Base-by-base conservation (phyloP, 2,888 invertebrate genomes). In the Bellardia pandia region DNA sequence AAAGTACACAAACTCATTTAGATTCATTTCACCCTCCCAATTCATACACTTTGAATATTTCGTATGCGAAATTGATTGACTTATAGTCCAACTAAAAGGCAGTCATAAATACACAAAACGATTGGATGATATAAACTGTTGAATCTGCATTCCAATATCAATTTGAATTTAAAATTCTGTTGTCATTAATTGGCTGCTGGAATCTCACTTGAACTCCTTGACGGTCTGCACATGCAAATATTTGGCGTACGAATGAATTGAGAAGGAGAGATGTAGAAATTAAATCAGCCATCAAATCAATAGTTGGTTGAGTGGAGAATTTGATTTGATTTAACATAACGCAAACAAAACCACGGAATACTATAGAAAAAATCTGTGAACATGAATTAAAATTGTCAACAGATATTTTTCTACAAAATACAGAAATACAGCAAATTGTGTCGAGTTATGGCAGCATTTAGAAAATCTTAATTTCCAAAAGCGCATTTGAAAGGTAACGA, bases 111-210 rank as follows among this genome's bases (percentile, higher is more conserved):
- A 33, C 9, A 23, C 64, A 72, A 68, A 56, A 16, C 23, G 14
- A 56, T 37, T 58, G 14, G 56, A 66, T 42, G 37, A 45, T 45
- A 66, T 69, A 40, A 60, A 58, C 42, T 58, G 58, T 68, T 72
- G 64, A 74, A 45, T 74, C 33, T 23, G 30, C 64, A 80, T 64
- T 42, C 14, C 53, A 66, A 80, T 64, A 40, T 6, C 53, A 66
- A 81, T 71, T 74, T 78, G 68, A 51, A 60, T 42, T 78, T 40
- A 76, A 79, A 23, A 51, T 48, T 71, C 58, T 69, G 58, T 13
- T 60, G 75, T 62, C 69, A 58, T 80, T 80, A 83, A 86, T 80
- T 83, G 86, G 66, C 42, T 82, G 82, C 42, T 83, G 83, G 64
- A 74, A 8, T 42, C 16, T 51, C 5, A 33, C 0, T 1, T 13